Percentiles rank a stretch among this genome's conserved stretches.
Evolutionary conservation across 2,113 vertebrate species (phyloP).

Genomic region (Chinchilla lanigera): DNA sequence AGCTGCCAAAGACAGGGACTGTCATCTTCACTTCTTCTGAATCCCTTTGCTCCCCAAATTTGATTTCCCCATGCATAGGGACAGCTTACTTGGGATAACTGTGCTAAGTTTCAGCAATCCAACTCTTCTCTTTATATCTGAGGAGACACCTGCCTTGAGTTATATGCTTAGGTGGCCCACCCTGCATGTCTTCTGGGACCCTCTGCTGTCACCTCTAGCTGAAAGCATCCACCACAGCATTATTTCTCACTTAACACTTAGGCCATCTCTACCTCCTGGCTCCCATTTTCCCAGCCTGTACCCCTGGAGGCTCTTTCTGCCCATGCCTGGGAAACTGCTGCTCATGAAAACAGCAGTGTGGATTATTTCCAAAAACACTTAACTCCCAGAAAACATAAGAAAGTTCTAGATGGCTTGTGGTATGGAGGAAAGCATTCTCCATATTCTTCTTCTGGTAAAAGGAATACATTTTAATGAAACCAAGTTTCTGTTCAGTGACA

Average conservation of each 20-base stretch:
- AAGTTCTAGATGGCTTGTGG: neutral
- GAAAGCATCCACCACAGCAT: rapidly evolving
- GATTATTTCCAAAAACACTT: neutral
- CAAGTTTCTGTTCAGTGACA: neutral
- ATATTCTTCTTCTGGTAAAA: neutral
- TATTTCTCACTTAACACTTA: neutral
- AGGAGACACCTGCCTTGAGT: neutral
- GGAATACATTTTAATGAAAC: neutral
- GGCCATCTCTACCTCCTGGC: neutral
- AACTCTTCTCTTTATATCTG: neutral
- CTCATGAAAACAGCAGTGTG: neutral
- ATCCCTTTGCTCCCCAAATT: neutral
- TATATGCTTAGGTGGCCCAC: too few species aligned
- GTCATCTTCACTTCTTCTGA: neutral
- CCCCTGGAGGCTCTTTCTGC: neutral
- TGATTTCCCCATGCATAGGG: neutral
- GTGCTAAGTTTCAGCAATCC: neutral
- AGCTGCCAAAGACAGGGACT: neutral
- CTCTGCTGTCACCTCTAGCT: neutral
- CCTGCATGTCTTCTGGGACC: neutral
- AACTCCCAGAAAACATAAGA: neutral
- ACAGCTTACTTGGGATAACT: neutral
- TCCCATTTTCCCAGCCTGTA: neutral
- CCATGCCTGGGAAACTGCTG: neutral
- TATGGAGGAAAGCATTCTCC: neutral